Conservation (phyloP, 2,888 invertebrate species). For the Erebia epiphron region DNA sequence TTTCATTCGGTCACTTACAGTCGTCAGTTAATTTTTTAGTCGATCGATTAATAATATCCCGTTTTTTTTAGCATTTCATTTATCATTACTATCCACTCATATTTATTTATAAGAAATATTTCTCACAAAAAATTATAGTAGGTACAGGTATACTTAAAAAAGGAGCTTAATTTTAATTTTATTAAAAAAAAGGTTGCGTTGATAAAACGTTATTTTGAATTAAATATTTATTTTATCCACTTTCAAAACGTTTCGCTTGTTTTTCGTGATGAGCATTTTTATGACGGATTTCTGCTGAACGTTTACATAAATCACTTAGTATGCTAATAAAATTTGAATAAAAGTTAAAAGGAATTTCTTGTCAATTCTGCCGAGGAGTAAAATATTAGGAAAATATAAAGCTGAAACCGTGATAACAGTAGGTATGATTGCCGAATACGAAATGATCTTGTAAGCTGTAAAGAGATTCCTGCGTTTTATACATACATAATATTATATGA, state of each 20-base stretch:
- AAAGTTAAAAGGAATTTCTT: not conserved
- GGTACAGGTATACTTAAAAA: too few species aligned
- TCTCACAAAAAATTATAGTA: too few species aligned
- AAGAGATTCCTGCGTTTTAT: not conserved
- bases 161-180: not conserved
- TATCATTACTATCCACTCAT: too few species aligned
- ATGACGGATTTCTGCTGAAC: not conserved
- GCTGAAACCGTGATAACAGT: too few species aligned
- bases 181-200: not conserved
- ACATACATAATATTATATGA: too few species aligned
- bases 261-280: conserved; percentile 5
- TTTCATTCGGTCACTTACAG: too few species aligned
- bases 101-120: too few species aligned
- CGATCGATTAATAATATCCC: too few species aligned
- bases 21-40: too few species aligned
- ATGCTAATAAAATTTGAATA: conserved; percentile 3
- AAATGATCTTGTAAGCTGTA: not conserved
- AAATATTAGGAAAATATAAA: too few species aligned
- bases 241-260: not conserved
- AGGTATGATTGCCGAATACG: too few species aligned
- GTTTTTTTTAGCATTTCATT: too few species aligned
- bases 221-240: not conserved
- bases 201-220: not conserved
- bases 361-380: not conserved
- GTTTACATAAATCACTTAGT: conserved; percentile 6